A percentile compares a stretch with the other conserved stretches of the same genome.
Evolutionary conservation across 2,113 vertebrate genomes (phyloP).

Genomic region (Notarius quadriscutis): DNA sequence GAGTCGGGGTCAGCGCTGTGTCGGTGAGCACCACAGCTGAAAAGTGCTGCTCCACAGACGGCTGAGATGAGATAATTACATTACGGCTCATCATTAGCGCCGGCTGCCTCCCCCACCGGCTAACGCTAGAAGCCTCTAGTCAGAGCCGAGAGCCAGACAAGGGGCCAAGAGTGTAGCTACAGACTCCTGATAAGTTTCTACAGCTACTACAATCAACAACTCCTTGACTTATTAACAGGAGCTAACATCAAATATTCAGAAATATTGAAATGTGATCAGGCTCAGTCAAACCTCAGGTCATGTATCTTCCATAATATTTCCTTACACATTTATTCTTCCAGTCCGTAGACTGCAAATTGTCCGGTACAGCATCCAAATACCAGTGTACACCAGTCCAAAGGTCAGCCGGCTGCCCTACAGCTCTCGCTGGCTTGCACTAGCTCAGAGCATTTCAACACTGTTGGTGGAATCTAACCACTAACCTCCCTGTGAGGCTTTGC

Average conservation of each 20-base stretch:
- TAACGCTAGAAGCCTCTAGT: constrained; percentile 24
- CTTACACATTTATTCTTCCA: constrained; percentile 1
- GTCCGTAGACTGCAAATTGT: constrained; percentile 11
- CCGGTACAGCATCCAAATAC: constrained; percentile 26
- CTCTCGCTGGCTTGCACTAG: constrained; percentile 26
- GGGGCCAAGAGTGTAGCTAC: not conserved
- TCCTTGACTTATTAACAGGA: not conserved
- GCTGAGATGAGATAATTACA: constrained; percentile 71
- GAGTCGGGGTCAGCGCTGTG: constrained; percentile 51
- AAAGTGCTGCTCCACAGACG: constrained; percentile 56
- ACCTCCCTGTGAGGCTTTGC: constrained; percentile 29
- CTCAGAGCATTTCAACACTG: not conserved
- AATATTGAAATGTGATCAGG: not conserved
- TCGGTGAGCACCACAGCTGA: constrained; percentile 51
- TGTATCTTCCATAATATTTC: not conserved
- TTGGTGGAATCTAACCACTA: constrained; percentile 25
- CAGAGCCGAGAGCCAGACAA: constrained; percentile 25
- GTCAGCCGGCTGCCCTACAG: constrained; percentile 4
- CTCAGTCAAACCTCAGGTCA: not conserved
- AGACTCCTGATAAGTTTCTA: not conserved
- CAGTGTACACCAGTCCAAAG: constrained; percentile 21
- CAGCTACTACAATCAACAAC: not conserved
- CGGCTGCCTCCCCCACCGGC: constrained; percentile 57
- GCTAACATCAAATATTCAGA: constrained; percentile 25
- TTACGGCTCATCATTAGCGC: constrained; percentile 76